These are phyloP conservation scores for Ceraclea dissimilis DNA, from an alignment of 2,888 invertebrate genomes.

Conservation along the genomic window DNA sequence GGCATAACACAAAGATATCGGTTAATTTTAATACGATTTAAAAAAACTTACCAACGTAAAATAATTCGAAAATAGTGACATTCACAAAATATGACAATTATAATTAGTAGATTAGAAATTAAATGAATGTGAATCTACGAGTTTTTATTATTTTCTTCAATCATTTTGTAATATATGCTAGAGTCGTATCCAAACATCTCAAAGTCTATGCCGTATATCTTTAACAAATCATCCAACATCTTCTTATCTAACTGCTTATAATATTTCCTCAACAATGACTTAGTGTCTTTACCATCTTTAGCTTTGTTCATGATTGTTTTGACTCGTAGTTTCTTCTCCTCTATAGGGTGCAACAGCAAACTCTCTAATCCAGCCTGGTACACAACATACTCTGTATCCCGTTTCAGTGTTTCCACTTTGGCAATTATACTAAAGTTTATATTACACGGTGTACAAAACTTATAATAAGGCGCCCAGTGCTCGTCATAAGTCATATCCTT, in stretches of 20 bases:
- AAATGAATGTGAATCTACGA: too few relatives aligned
- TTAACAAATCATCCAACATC: slow-evolving; percentile 50
- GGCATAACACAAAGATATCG: too few relatives aligned
- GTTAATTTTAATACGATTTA: too few relatives aligned
- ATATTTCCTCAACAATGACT: slow-evolving; percentile 42
- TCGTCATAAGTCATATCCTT: slow-evolving; percentile 45
- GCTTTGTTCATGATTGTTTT: slow-evolving; percentile 49
- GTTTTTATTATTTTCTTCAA: background rate
- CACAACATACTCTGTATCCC: slow-evolving; percentile 54
- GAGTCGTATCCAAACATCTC: slow-evolving; percentile 61
- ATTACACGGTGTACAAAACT: slow-evolving; percentile 59
- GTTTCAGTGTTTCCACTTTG: slow-evolving; percentile 54
- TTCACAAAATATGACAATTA: too few relatives aligned
- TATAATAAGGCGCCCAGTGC: slow-evolving; percentile 58
- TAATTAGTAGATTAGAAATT: too few relatives aligned
- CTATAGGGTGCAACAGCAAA: slow-evolving; percentile 42
- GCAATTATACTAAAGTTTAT: slow-evolving; percentile 57
- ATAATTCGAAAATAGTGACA: too few relatives aligned
- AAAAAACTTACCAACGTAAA: too few relatives aligned
- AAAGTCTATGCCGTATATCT: slow-evolving; percentile 59
- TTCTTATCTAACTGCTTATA: slow-evolving; percentile 49
- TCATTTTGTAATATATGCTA: slow-evolving; percentile 38
- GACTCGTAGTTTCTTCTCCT: slow-evolving; percentile 43
- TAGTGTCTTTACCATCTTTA: slow-evolving; percentile 45
- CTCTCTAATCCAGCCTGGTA: slow-evolving; percentile 51